phyloP scores from a whole-genome alignment of 30 jellyfish, hydroid and myxozoan species.

The Chrysaora quinquecirrha region DNA sequence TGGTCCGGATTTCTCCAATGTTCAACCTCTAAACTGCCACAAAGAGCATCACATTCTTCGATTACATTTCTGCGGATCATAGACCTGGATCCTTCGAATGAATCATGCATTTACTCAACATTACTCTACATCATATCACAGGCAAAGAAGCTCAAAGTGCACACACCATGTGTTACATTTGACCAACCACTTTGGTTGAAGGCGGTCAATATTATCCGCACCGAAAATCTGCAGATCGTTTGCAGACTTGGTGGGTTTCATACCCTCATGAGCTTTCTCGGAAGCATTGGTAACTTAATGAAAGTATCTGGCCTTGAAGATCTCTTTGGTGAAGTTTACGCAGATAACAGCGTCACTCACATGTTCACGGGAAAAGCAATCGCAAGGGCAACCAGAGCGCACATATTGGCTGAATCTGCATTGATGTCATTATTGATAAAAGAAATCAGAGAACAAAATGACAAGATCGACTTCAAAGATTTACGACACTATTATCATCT shows the following conservation, averaged over 20 bases:
- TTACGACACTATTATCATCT: too few relatives aligned
- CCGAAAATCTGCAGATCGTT: constrained; percentile 20
- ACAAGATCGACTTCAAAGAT: too few relatives aligned
- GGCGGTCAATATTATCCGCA: constrained; percentile 25
- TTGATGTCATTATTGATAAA: too few relatives aligned
- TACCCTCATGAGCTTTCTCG: constrained; percentile 37
- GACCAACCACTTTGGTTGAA: constrained; percentile 66
- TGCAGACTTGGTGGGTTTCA: constrained; percentile 57
- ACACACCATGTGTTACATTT: constrained; percentile 38
- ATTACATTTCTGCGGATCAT: constrained; percentile 29
- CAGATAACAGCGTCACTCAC: not conserved
- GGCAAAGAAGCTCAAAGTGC: constrained; percentile 21
- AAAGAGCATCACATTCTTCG: not conserved
- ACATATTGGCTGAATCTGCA: too few relatives aligned
- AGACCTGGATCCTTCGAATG: constrained; percentile 12
- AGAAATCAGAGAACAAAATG: not conserved
- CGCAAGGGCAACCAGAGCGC: too few relatives aligned
- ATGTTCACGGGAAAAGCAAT: too few relatives aligned
- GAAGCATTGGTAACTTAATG: constrained; percentile 43
- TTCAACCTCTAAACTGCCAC: constrained; percentile 10
- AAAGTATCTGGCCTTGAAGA: constrained; percentile 46
- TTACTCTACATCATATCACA: constrained; percentile 10
- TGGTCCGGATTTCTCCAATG: constrained; percentile 44
- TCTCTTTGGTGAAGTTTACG: constrained; percentile 17
- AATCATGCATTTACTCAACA: constrained; percentile 43